Conservation (phyloP, 2,888 invertebrate species). For the Chirona hameri region DNA sequence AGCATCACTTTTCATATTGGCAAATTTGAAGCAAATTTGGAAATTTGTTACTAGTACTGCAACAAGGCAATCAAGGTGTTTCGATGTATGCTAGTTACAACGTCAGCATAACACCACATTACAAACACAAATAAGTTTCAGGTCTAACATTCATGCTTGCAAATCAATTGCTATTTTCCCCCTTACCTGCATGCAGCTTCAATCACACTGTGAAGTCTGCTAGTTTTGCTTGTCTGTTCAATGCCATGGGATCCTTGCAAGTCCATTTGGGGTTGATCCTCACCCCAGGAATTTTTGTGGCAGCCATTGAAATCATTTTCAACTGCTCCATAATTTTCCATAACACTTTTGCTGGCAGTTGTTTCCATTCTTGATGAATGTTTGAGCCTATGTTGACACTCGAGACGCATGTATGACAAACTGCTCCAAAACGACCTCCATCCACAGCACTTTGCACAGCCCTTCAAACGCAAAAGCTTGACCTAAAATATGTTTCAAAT, state of each 20-base stretch:
- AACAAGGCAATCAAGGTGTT: too few relatives aligned
- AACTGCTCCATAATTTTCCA: neutral
- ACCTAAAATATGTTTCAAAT: neutral
- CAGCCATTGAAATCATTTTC: neutral
- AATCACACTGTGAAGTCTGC: constrained; percentile 2
- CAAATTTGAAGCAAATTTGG: too few relatives aligned
- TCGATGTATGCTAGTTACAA: too few relatives aligned
- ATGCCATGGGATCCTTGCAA: neutral
- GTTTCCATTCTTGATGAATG: neutral
- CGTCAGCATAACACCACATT: too few relatives aligned
- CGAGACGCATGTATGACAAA: neutral
- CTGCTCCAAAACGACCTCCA: neutral
- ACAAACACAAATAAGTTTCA: too few relatives aligned
- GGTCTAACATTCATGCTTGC: too few relatives aligned
- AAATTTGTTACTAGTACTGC: too few relatives aligned
- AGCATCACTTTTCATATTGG: too few relatives aligned
- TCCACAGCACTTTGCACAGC: neutral
- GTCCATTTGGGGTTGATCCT: neutral
- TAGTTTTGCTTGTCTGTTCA: neutral
- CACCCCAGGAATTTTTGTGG: neutral
- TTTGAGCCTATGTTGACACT: neutral
- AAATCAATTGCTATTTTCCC: too few relatives aligned
- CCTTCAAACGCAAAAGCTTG: neutral
- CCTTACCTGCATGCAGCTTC: constrained; percentile 12
- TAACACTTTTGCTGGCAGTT: neutral